Evolutionary conservation across 2,888 invertebrate genomes (phyloP).

Genomic region (Pristionchus entomophagus): DNA sequence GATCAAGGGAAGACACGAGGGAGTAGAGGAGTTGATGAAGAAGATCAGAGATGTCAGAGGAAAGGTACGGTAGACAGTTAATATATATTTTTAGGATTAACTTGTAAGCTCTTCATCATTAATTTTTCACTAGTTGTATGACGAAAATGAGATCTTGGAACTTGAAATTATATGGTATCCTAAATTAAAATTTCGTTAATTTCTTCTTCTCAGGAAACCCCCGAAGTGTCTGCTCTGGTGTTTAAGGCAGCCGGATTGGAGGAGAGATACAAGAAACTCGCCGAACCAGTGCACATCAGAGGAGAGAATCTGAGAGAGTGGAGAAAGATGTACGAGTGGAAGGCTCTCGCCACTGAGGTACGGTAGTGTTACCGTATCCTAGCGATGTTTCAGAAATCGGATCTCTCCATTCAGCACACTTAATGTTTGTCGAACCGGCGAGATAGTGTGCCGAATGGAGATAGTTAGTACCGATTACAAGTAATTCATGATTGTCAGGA

Average conservation of each 20-base stretch:
- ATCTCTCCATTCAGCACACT: too few species aligned
- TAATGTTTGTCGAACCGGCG: too few species aligned
- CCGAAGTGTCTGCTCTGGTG: conserved; percentile 79
- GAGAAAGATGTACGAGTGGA: conserved; percentile 88
- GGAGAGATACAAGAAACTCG: conserved; percentile 78
- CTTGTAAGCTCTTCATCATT: too few species aligned
- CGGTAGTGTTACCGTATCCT: background rate
- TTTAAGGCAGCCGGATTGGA: conserved; percentile 84
- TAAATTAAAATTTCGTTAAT: too few species aligned
- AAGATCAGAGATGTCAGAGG: conserved; percentile 77
- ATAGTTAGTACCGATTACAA: too few species aligned
- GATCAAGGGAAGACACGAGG: conserved; percentile 65
- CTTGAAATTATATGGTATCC: too few species aligned
- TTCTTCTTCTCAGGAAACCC: conserved; percentile 54
- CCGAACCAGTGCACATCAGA: conserved; percentile 81
- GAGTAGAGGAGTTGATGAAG: conserved; percentile 66
- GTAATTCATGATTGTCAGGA: too few species aligned
- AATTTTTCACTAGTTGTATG: too few species aligned
- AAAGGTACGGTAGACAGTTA: conserved; percentile 30
- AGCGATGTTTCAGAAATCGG: too few species aligned
- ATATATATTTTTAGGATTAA: too few species aligned
- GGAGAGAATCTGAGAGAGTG: conserved; percentile 94
- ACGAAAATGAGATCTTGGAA: background rate
- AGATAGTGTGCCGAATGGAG: too few species aligned
- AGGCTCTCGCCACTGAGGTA: conserved; percentile 89